phyloP scores from a whole-genome alignment of 2,888 invertebrate species.

The Serripes groenlandicus region DNA sequence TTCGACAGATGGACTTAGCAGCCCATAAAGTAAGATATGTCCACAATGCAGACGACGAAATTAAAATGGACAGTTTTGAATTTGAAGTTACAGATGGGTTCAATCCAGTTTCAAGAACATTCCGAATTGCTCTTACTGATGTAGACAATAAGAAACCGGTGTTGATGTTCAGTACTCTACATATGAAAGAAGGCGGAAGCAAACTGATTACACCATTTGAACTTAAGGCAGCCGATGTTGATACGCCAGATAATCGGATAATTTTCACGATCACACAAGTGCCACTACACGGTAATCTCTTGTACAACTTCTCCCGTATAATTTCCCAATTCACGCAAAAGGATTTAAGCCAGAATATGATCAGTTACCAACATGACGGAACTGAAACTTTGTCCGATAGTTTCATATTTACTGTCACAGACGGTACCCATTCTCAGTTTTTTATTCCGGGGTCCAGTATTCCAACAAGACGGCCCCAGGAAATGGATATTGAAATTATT shows the following conservation, averaged over 20 bases:
- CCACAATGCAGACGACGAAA: conserved; percentile 84
- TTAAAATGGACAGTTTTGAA: conserved; percentile 86
- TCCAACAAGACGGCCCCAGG: conserved; percentile 81
- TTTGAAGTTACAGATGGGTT: conserved; percentile 86
- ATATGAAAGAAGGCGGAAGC: conserved; percentile 83
- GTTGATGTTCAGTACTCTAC: conserved; percentile 81
- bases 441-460: conserved; percentile 82
- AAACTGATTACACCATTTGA: conserved; percentile 86
- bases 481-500: conserved; percentile 82
- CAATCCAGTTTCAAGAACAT: conserved; percentile 83
- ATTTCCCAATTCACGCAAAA: conserved; percentile 83
- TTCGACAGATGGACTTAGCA: conserved; percentile 85
- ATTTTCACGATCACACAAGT: conserved; percentile 82
- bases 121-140: conserved; percentile 84
- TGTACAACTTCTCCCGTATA: conserved; percentile 78
- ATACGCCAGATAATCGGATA: conserved; percentile 81
- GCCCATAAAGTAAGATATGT: conserved; percentile 85
- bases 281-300: conserved; percentile 84
- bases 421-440: conserved; percentile 85
- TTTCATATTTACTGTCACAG: conserved; percentile 84
- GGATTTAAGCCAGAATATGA: conserved; percentile 83
- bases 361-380: conserved; percentile 86
- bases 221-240: conserved; percentile 84
- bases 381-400: conserved; percentile 83
- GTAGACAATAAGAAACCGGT: conserved; percentile 86